Evolutionary conservation across 2,113 vertebrate genomes (phyloP).

Genomic region (Pseudorhombus dupliciocellatus): DNA sequence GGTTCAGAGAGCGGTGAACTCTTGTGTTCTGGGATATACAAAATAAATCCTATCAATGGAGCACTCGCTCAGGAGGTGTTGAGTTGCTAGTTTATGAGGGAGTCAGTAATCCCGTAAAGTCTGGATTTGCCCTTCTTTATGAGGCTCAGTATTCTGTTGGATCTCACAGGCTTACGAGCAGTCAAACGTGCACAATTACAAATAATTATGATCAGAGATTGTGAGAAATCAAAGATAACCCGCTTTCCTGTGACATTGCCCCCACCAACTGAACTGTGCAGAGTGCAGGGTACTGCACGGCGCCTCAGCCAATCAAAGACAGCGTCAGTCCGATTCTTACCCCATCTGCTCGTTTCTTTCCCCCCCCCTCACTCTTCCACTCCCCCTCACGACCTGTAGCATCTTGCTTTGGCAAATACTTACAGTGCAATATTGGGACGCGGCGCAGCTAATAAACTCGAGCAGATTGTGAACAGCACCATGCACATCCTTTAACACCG

Average conservation of each 20-base stretch:
- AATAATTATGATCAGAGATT: constrained; percentile 77
- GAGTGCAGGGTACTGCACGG: constrained; percentile 20
- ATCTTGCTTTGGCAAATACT: constrained; percentile 13
- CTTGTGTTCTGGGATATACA: constrained; percentile 63
- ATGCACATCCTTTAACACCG: constrained; percentile 36
- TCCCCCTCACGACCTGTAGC: constrained; percentile 27
- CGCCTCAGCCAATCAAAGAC: constrained; percentile 50
- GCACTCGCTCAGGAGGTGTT: constrained; percentile 64
- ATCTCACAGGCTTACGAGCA: constrained; percentile 70
- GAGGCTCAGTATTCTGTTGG: constrained; percentile 63
- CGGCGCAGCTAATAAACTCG: constrained; percentile 29
- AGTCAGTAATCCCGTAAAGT: constrained; percentile 80
- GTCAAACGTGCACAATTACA: constrained; percentile 72
- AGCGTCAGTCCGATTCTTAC: constrained; percentile 48
- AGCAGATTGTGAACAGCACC: constrained; percentile 25
- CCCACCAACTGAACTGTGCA: constrained; percentile 21
- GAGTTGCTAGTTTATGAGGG: constrained; percentile 69
- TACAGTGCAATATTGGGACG: constrained; percentile 27
- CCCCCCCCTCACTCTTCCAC: constrained; percentile 34
- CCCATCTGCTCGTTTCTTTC: constrained; percentile 56
- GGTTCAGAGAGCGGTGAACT: constrained; percentile 67
- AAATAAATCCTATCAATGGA: constrained; percentile 76
- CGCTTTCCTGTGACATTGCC: constrained; percentile 51
- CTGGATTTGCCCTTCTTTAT: constrained; percentile 75
- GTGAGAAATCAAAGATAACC: constrained; percentile 72